A percentile compares a stretch with the other conserved stretches of the same genome.
Evolutionary conservation across 1,140 invertebrate genomes (phyloP).

Genomic region (Drosophila subobscura): DNA sequence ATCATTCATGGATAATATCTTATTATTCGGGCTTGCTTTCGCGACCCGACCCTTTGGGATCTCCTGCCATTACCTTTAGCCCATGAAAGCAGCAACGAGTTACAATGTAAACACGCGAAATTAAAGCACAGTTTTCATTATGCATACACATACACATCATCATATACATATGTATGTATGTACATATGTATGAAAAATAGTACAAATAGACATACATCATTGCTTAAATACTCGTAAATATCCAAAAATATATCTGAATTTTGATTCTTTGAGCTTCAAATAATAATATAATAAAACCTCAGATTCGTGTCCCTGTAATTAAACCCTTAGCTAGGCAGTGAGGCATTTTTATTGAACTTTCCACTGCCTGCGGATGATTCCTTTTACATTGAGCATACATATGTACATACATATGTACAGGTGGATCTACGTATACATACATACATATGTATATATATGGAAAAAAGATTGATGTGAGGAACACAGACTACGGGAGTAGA

Average conservation of each 20-base stretch:
- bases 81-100: conserved; percentile 50
- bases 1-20: no score
- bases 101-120: conserved; percentile 60
- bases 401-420: background rate
- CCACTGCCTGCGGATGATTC: conserved; percentile 34
- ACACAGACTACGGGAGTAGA: conserved; percentile 1
- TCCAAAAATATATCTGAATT: no score
- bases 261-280: no score
- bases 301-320: background rate
- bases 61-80: no score
- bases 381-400: conserved; percentile 38
- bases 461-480: background rate
- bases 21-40: no score
- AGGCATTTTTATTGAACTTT: conserved; percentile 38
- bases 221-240: no score
- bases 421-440: background rate
- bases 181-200: background rate
- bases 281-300: no score
- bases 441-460: background rate
- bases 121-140: conserved; percentile 18
- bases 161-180: conserved; percentile 13
- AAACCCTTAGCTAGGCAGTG: conserved; percentile 24
- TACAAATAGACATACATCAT: no score
- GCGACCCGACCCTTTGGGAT: no score
- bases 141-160: background rate